A percentile compares a stretch with the other conserved stretches of the same genome.
These are phyloP conservation scores for Apocrypta bakeri DNA, from an alignment of 1,140 invertebrate species.

Conservation along the genomic window DNA sequence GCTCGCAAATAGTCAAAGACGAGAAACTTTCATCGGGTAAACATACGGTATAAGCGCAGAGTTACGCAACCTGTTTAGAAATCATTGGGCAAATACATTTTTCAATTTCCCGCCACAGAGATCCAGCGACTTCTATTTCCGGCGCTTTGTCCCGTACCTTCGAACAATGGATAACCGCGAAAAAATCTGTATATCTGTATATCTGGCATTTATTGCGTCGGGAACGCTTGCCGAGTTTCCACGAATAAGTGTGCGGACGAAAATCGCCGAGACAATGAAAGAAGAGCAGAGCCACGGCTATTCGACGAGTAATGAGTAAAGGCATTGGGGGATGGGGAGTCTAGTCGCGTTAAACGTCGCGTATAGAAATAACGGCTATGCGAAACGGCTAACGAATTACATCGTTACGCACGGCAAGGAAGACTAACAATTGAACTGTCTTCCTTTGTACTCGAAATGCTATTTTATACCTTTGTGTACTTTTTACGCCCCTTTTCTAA, in stretches of 20 bases:
- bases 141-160: not conserved
- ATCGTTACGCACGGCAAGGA: not conserved
- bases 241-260: too few species aligned
- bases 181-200: not conserved
- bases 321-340: not conserved
- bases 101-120: not conserved
- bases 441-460: not conserved
- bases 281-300: not conserved
- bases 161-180: not conserved
- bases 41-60: too few species aligned
- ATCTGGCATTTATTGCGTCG: not conserved
- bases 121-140: not conserved
- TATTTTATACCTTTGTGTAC: too few species aligned
- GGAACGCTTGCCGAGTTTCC: not conserved
- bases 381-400: not conserved
- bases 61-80: too few species aligned
- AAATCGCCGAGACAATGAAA: not conserved
- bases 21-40: not conserved
- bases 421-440: not conserved
- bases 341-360: not conserved
- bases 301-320: conserved; percentile 8
- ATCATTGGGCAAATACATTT: not conserved
- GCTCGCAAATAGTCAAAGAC: not conserved
- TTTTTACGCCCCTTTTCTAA: too few species aligned
- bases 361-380: not conserved